Conservation (phyloP, 2,888 invertebrate genomes). For the Chrysolina americana region DNA sequence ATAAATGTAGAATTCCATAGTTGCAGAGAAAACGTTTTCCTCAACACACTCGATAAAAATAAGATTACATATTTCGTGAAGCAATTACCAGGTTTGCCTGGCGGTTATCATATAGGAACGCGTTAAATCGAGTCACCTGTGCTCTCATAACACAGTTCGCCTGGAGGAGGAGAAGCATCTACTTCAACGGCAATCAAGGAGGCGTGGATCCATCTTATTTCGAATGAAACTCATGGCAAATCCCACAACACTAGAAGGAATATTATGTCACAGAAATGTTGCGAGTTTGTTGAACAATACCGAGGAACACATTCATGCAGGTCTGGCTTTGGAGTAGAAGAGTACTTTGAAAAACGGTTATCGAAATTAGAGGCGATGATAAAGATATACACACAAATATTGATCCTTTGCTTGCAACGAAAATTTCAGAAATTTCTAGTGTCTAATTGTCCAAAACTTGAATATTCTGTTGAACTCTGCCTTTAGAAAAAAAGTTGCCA, state of each 20-base stretch:
- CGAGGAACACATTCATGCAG: conserved; percentile 20
- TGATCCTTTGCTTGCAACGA: too few relatives aligned
- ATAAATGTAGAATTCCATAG: too few relatives aligned
- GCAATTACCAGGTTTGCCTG: not conserved
- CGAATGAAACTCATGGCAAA: not conserved
- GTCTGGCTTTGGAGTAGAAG: not conserved
- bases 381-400: too few relatives aligned
- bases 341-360: too few relatives aligned
- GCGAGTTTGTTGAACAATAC: conserved; percentile 29
- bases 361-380: too few relatives aligned
- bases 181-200: not conserved
- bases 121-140: conserved; percentile 3
- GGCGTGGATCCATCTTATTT: conserved; percentile 3
- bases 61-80: not conserved
- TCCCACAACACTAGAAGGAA: not conserved
- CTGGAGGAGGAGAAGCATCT: not conserved
- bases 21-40: not conserved
- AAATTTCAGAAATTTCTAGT: too few relatives aligned
- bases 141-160: not conserved
- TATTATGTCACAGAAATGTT: conserved; percentile 12
- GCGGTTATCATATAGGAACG: not conserved
- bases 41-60: not conserved
- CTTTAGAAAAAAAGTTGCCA: too few relatives aligned
- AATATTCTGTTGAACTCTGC: too few relatives aligned
- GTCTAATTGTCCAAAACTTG: too few relatives aligned